phyloP scores from a whole-genome alignment of 2,113 vertebrate species.

The Glaucomys volans region DNA sequence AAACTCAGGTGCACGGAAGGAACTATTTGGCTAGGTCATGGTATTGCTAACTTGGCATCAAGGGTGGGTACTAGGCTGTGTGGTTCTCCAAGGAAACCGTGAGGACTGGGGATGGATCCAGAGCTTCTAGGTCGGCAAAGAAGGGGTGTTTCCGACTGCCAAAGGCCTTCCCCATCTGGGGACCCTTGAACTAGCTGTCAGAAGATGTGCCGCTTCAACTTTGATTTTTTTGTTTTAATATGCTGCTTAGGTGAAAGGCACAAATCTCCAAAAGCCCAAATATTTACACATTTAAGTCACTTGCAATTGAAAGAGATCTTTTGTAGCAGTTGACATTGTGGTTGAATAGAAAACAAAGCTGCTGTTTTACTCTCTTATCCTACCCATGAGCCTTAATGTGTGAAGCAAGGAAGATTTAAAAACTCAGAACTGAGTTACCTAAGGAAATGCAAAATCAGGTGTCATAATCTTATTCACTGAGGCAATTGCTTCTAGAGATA shows the following conservation, averaged over 20 bases:
- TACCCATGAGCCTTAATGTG: not conserved
- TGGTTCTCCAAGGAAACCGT: not conserved
- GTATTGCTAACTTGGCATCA: conserved; percentile 58
- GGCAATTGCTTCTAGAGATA: not conserved
- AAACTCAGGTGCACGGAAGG: conserved; percentile 37
- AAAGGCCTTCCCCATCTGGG: conserved; percentile 12
- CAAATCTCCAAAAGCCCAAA: not conserved
- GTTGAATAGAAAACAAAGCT: not conserved
- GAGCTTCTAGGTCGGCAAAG: conserved; percentile 37
- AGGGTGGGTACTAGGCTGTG: not conserved
- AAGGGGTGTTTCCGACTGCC: not conserved
- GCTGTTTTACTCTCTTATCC: not conserved
- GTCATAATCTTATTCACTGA: not conserved
- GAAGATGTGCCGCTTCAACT: not conserved
- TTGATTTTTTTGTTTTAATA: conserved; percentile 34
- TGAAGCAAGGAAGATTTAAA: not conserved
- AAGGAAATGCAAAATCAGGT: not conserved
- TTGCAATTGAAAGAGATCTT: conserved; percentile 24
- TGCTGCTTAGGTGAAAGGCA: not conserved
- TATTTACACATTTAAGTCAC: conserved; percentile 23
- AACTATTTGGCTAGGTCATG: conserved; percentile 56
- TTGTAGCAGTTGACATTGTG: not conserved
- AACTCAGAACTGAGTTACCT: not conserved
- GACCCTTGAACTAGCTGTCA: not conserved
- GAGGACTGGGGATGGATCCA: not conserved